Conservation (phyloP, 2,888 invertebrate genomes). For the Eilema sororculum region DNA sequence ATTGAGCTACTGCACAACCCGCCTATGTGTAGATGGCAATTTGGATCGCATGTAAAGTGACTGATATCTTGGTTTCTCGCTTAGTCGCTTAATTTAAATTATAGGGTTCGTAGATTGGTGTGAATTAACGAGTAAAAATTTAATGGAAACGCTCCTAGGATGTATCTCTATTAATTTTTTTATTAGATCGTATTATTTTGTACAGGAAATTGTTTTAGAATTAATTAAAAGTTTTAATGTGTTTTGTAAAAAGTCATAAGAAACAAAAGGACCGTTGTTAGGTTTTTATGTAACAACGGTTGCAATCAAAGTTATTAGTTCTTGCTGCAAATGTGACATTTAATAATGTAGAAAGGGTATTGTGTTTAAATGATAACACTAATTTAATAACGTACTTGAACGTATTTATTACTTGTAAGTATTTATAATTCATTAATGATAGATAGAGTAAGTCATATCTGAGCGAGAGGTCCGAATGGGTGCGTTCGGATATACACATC, state of each 20-base stretch:
- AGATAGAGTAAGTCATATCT: too few relatives aligned
- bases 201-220: conserved; percentile 59
- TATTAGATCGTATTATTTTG: conserved; percentile 42
- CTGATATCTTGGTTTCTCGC: conserved; percentile 57
- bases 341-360: too few relatives aligned
- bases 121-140: conserved; percentile 74
- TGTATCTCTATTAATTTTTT: conserved; percentile 69
- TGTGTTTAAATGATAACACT: too few relatives aligned
- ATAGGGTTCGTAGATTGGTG: conserved; percentile 71
- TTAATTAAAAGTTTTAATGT: conserved; percentile 50
- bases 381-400: too few relatives aligned
- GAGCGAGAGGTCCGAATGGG: too few relatives aligned
- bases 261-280: conserved; percentile 4
- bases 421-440: too few relatives aligned
- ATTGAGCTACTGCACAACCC: conserved; percentile 76
- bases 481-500: too few relatives aligned
- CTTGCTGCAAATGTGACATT: too few relatives aligned
- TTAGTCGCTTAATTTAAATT: conserved; percentile 67
- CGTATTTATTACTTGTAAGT: too few relatives aligned
- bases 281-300: not conserved
- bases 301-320: not conserved
- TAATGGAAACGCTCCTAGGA: conserved; percentile 72
- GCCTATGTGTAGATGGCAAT: conserved; percentile 55
- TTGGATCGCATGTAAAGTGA: conserved; percentile 35
- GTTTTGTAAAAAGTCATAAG: conserved; percentile 31